phyloP scores from a whole-genome alignment of 1,140 invertebrate genomes.

The Berghia stephanieae region DNA sequence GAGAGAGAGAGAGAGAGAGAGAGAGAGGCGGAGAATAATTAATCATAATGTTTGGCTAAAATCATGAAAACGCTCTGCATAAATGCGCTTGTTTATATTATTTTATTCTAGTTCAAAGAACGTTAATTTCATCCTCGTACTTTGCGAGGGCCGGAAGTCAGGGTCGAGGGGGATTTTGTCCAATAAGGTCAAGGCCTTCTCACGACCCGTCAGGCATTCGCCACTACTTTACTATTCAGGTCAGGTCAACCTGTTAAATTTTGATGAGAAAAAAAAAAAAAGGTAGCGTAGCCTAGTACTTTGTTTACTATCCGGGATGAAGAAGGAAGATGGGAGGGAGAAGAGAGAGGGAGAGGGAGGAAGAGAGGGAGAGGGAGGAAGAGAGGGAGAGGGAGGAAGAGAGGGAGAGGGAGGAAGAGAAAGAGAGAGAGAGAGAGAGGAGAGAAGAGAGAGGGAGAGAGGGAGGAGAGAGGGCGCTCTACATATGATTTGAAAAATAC shows the following conservation, averaged over 20 bases:
- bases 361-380: constrained; percentile 14
- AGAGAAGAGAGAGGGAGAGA: not conserved
- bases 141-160: too few relatives aligned
- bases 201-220: too few relatives aligned
- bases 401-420: not conserved
- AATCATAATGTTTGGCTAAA: not conserved
- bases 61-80: not conserved
- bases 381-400: constrained; percentile 15
- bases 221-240: too few relatives aligned
- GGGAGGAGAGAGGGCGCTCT: not conserved
- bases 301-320: too few relatives aligned
- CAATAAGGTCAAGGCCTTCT: too few relatives aligned
- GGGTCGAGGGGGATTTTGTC: too few relatives aligned
- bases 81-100: not conserved
- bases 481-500: not conserved
- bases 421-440: not conserved
- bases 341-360: not conserved
- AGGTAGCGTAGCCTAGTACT: not conserved
- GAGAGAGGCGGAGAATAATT: not conserved
- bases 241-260: not conserved
- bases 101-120: not conserved
- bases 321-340: not conserved
- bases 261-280: not conserved
- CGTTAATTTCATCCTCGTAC: not conserved
- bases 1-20: not conserved